phyloP scores from a whole-genome alignment of 2,113 vertebrate genomes.

The Petroica traversi region DNA sequence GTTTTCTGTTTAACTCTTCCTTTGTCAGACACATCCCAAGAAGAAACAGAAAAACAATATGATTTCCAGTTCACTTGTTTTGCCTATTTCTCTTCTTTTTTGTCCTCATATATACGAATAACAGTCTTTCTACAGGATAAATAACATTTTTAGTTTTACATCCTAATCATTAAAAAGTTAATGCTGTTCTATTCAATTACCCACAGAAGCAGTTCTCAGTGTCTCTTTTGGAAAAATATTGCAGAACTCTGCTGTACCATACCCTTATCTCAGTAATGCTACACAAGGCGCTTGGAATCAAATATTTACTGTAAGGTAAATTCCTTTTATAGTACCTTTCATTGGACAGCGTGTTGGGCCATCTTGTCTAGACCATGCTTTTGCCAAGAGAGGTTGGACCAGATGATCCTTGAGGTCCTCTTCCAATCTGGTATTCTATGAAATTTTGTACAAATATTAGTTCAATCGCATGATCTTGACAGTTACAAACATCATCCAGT shows the following conservation, averaged over 20 bases:
- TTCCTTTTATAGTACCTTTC: background rate
- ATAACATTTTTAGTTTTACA: background rate
- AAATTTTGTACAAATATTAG: background rate
- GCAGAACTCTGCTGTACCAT: background rate
- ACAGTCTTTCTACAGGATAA: background rate
- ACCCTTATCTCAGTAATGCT: background rate
- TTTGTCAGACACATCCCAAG: background rate
- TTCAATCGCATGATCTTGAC: background rate
- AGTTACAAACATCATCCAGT: background rate
- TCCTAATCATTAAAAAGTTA: background rate
- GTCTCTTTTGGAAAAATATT: background rate
- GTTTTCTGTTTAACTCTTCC: background rate
- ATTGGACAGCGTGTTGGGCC: background rate
- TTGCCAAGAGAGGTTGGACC: background rate
- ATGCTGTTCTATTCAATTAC: background rate
- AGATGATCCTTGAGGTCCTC: background rate
- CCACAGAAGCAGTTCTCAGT: background rate
- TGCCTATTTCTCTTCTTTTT: background rate
- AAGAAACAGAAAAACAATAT: background rate
- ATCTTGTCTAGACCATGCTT: background rate
- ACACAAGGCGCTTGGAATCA: background rate
- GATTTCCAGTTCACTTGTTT: background rate
- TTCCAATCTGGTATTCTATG: background rate
- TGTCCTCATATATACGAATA: background rate
- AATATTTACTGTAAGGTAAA: background rate